A percentile compares a stretch with the other conserved stretches of the same genome.
Evolutionary conservation across 2,888 invertebrate genomes (phyloP).

Genomic region (Xanthorhoe designata): DNA sequence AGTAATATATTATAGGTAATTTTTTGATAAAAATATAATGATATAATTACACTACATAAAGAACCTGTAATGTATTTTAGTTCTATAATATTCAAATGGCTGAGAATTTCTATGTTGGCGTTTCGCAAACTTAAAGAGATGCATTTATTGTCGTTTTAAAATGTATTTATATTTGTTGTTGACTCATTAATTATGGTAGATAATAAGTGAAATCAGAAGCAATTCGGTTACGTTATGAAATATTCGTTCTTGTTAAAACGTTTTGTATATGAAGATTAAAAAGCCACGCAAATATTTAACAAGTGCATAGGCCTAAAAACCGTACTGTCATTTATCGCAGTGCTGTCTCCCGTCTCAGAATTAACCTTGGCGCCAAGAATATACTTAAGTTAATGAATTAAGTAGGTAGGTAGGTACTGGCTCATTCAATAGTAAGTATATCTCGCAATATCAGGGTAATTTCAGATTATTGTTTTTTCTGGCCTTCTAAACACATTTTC

Average conservation of each 20-base stretch:
- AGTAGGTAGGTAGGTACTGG: too few species aligned
- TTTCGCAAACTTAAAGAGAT: constrained; percentile 12
- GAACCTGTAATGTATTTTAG: constrained; percentile 4
- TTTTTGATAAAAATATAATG: background rate
- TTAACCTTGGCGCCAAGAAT: background rate
- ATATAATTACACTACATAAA: background rate
- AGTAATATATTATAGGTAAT: background rate
- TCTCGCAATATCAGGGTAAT: background rate
- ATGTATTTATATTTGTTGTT: constrained; percentile 15
- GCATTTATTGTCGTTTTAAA: constrained; percentile 29
- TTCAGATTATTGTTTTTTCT: too few species aligned
- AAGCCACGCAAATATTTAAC: background rate
- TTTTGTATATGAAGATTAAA: background rate
- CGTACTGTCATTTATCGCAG: background rate
- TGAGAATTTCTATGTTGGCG: constrained; percentile 1
- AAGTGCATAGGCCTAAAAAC: background rate
- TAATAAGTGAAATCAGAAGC: constrained; percentile 29
- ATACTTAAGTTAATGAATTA: background rate
- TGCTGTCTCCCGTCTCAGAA: background rate
- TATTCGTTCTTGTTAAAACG: constrained; percentile 12
- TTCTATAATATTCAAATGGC: background rate
- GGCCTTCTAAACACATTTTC: too few species aligned
- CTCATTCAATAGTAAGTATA: too few species aligned
- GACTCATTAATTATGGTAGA: constrained; percentile 25
- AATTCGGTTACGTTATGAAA: constrained; percentile 17